Evolutionary conservation across 2,797 vertebrate species (phyloP).

Genomic region (Pipistrellus pipistrellus): DNA sequence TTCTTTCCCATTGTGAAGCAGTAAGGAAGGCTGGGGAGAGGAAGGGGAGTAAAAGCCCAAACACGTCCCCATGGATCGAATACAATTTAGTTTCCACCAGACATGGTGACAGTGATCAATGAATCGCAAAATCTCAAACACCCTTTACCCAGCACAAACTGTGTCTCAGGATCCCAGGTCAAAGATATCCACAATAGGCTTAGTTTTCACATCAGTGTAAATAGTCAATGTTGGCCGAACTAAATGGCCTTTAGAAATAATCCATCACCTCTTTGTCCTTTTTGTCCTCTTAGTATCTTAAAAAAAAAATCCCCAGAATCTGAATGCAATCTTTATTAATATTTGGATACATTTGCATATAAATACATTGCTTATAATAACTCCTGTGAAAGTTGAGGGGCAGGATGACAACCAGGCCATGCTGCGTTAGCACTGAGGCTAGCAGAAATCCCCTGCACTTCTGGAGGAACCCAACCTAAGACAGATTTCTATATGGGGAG

Average conservation of each 20-base stretch:
- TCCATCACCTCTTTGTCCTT: not conserved
- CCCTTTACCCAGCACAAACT: not conserved
- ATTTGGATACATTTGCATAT: not conserved
- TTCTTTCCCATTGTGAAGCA: not conserved
- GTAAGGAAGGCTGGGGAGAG: not conserved
- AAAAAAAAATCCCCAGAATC: not conserved
- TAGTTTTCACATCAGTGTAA: not conserved
- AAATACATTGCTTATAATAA: constrained; percentile 39
- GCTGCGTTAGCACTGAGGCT: not conserved
- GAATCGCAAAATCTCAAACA: not conserved
- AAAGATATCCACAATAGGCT: not conserved
- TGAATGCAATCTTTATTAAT: constrained; percentile 42
- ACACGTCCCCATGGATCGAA: not conserved
- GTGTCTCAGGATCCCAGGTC: constrained; percentile 13
- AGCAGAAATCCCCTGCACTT: not conserved
- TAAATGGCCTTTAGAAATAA: constrained; percentile 13
- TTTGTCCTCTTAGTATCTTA: not conserved
- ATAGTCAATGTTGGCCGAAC: constrained; percentile 5
- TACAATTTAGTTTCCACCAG: constrained; percentile 43
- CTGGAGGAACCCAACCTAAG: not conserved
- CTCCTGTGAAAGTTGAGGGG: not conserved
- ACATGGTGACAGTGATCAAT: constrained; percentile 34
- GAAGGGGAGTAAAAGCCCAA: not conserved
- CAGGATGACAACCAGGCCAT: not conserved
- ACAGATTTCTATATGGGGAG: not conserved